phyloP scores from a whole-genome alignment of 2,113 vertebrate species.

The Arizona elegans region DNA sequence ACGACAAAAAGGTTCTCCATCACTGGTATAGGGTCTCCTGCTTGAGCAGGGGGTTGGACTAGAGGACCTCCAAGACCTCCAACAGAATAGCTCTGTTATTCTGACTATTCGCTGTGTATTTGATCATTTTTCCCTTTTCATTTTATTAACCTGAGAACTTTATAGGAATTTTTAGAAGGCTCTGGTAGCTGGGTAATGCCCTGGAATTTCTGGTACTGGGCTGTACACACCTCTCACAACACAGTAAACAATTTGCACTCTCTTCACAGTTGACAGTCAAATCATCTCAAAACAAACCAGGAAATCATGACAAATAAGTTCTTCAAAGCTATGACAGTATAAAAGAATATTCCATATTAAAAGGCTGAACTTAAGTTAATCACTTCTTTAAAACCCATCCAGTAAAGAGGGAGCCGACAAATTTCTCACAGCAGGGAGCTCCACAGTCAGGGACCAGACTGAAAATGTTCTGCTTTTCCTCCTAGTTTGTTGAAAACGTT shows the following conservation, averaged over 20 bases:
- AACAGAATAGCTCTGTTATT: too few species aligned
- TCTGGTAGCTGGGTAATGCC: background rate
- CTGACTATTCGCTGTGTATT: background rate
- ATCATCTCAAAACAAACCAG: background rate
- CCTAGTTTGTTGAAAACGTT: background rate
- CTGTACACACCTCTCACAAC: background rate
- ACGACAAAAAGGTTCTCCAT: too few species aligned
- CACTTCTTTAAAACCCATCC: background rate
- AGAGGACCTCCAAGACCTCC: too few species aligned
- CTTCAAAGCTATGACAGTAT: background rate
- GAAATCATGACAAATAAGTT: background rate
- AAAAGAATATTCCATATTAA: background rate
- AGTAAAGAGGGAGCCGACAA: background rate
- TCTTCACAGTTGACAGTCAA: background rate
- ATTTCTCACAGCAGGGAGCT: background rate
- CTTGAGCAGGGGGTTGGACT: too few species aligned
- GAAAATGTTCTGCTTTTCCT: background rate
- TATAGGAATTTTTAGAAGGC: background rate
- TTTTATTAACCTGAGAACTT: background rate
- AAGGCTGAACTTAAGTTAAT: background rate
- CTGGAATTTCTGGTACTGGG: background rate
- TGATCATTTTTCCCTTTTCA: background rate
- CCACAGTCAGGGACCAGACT: background rate
- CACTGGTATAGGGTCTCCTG: too few species aligned
- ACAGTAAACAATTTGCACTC: background rate